phyloP scores from a whole-genome alignment of 2,797 vertebrate species.

The Echeneis naucrates region DNA sequence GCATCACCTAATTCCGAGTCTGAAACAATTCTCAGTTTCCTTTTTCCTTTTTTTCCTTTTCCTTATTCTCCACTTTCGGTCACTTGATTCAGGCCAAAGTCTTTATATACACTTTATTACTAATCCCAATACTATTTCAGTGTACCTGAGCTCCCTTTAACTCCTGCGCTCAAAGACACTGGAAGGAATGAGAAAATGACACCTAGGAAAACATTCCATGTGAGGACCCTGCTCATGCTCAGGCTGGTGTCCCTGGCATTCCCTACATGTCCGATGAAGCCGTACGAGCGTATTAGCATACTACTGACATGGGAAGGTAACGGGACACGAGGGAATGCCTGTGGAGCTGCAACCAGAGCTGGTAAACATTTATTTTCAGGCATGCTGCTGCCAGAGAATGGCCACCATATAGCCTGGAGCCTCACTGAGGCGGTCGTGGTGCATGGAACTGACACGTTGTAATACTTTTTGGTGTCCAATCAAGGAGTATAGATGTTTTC shows the following conservation, averaged over 20 bases:
- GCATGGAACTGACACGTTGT: slow-evolving; percentile 29
- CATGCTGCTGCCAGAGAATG: slow-evolving; percentile 61
- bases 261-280: slow-evolving; percentile 74
- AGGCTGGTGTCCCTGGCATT: slow-evolving; percentile 70
- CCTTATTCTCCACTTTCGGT: slow-evolving; percentile 10
- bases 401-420: slow-evolving; percentile 48
- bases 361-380: slow-evolving; percentile 81
- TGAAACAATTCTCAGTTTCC: slow-evolving; percentile 9
- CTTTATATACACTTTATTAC: slow-evolving; percentile 1
- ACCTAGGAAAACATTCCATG: slow-evolving; percentile 82
- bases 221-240: slow-evolving; percentile 74
- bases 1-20: neutral
- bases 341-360: slow-evolving; percentile 77
- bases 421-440: slow-evolving; percentile 38
- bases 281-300: slow-evolving; percentile 80
- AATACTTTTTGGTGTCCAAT: neutral
- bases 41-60: slow-evolving; percentile 13
- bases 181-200: slow-evolving; percentile 81
- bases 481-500: slow-evolving; percentile 1
- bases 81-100: slow-evolving; percentile 35
- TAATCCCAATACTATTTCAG: slow-evolving; percentile 54
- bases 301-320: slow-evolving; percentile 82
- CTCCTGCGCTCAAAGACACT: slow-evolving; percentile 63
- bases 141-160: slow-evolving; percentile 57
- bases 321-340: slow-evolving; percentile 66